phyloP scores from a whole-genome alignment of 2,797 vertebrate species.

The Meda fulgida region DNA sequence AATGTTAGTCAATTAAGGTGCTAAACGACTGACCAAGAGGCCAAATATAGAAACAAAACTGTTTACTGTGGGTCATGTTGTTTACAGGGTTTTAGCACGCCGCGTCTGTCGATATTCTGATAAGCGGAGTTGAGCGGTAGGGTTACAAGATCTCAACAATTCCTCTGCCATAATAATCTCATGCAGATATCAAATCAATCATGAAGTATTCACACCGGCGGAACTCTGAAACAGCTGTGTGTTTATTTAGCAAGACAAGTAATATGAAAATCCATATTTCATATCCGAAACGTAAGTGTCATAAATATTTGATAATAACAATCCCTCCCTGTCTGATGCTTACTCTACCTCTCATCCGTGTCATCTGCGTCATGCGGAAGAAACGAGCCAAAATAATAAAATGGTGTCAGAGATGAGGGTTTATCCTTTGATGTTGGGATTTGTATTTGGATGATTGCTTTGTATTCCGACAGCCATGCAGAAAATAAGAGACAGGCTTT shows the following conservation, averaged over 20 bases:
- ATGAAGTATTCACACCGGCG: conserved; percentile 21
- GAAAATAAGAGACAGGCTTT: conserved; percentile 65
- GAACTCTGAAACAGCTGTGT: background rate
- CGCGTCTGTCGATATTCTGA: conserved; percentile 34
- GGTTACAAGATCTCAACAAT: conserved; percentile 20
- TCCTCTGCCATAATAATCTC: conserved; percentile 4
- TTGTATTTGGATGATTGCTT: conserved; percentile 57
- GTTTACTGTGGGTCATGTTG: conserved; percentile 33
- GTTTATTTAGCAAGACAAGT: conserved; percentile 46
- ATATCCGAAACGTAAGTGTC: conserved; percentile 46
- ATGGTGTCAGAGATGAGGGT: conserved; percentile 47
- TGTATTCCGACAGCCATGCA: conserved; percentile 60
- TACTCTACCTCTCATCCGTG: conserved; percentile 26
- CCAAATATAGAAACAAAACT: conserved; percentile 41
- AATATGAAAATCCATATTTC: conserved; percentile 54
- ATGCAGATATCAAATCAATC: conserved; percentile 15
- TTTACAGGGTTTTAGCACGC: conserved; percentile 17
- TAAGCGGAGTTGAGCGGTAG: conserved; percentile 1
- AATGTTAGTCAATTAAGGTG: conserved; percentile 41
- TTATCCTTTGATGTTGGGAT: conserved; percentile 60
- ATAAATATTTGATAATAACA: conserved; percentile 55
- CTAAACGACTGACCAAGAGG: background rate
- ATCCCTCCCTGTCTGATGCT: conserved; percentile 20
- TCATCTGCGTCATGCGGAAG: conserved; percentile 7
- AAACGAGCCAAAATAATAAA: conserved; percentile 37